phyloP scores from a whole-genome alignment of 2,888 invertebrate genomes.

The Volucella zonaria region DNA sequence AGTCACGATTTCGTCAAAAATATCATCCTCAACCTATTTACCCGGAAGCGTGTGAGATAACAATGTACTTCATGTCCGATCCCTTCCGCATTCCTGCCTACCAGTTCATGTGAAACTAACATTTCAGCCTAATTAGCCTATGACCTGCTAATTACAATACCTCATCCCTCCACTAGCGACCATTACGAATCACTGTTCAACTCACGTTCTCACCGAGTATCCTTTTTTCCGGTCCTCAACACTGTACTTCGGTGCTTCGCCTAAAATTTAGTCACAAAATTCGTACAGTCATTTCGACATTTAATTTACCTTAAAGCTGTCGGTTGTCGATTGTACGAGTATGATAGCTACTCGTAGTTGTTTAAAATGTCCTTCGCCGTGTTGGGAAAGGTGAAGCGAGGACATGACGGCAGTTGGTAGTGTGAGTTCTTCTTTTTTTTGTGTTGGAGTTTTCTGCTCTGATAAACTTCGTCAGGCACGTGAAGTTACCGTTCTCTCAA shows the following conservation, averaged over 20 bases:
- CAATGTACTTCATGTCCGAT: constrained; percentile 5
- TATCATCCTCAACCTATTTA: too few relatives aligned
- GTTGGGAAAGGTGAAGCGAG: constrained; percentile 25
- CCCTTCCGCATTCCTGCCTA: neutral
- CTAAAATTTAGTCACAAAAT: constrained; percentile 27
- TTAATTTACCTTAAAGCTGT: constrained; percentile 57
- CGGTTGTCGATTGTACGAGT: too few relatives aligned
- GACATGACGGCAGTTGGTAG: constrained; percentile 7
- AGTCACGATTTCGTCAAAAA: neutral
- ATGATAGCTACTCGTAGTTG: constrained; percentile 36
- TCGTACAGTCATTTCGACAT: constrained; percentile 47
- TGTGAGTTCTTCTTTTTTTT: constrained; percentile 9
- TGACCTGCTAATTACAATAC: constrained; percentile 47
- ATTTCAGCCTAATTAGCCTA: constrained; percentile 53
- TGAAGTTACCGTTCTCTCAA: constrained; percentile 41
- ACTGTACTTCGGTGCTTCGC: neutral
- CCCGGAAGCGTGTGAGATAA: constrained; percentile 1
- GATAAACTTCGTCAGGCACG: constrained; percentile 57
- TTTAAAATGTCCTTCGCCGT: constrained; percentile 29
- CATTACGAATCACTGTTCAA: constrained; percentile 57
- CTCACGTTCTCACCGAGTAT: constrained; percentile 24
- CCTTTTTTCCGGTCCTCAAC: neutral
- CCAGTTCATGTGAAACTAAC: constrained; percentile 43
- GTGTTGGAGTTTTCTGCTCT: constrained; percentile 44
- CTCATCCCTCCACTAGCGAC: constrained; percentile 34